These are phyloP conservation scores for Chanos chanos DNA, from an alignment of 2,797 vertebrate genomes.

Conservation along the genomic window DNA sequence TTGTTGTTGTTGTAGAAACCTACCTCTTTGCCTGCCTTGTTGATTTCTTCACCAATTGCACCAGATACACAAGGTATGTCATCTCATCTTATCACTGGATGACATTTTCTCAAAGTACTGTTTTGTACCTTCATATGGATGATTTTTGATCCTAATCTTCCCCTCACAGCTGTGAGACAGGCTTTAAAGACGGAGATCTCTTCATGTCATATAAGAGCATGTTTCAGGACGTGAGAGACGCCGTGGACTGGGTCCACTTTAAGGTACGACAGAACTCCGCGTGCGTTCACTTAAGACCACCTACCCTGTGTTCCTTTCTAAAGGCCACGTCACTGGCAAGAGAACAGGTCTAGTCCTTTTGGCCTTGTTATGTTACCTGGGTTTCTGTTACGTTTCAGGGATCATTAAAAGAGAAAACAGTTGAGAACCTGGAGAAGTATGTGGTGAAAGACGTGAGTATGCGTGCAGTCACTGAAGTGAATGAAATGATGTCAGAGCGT, in stretches of 20 bases:
- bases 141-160: background rate
- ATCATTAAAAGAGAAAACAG: conserved; percentile 90
- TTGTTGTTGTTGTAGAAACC: conserved; percentile 78
- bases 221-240: conserved; percentile 95
- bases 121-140: background rate
- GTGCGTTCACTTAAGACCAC: background rate
- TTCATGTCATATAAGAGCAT: conserved; percentile 97
- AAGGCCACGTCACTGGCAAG: no score
- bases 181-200: conserved; percentile 96
- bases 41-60: conserved; percentile 93
- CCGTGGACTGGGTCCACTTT: conserved; percentile 95
- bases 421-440: conserved; percentile 91
- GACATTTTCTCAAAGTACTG: background rate
- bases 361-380: no score
- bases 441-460: conserved; percentile 94
- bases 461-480: no score
- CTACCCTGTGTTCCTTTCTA: no score
- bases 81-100: background rate
- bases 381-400: no score
- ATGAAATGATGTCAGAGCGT: no score
- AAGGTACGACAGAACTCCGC: conserved; percentile 68
- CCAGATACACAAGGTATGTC: conserved; percentile 85
- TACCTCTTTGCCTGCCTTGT: conserved; percentile 94
- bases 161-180: conserved; percentile 78
- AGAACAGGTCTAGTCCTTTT: no score